A percentile compares a stretch with the other conserved stretches of the same genome.
Conservation (phyloP, 2,797 vertebrate genomes). For the Parauchenoglanis punctatus region DNA sequence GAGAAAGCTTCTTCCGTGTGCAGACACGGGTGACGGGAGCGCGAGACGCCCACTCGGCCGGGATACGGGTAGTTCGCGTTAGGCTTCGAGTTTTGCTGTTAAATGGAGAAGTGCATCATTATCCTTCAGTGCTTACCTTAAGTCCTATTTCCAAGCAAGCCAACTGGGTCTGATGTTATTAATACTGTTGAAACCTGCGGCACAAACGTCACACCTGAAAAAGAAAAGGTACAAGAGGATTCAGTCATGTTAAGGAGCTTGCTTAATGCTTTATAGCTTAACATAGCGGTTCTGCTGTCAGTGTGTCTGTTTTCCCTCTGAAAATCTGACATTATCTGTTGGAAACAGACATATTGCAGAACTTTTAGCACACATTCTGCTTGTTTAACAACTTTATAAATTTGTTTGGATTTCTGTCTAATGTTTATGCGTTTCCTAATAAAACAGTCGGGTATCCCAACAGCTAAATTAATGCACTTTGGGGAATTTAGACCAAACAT, state of each 20-base stretch:
- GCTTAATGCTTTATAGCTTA: background rate
- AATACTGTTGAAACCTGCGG: background rate
- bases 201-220: slow-evolving; percentile 6
- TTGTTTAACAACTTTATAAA: background rate
- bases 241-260: background rate
- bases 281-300: background rate
- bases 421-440: background rate
- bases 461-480: background rate
- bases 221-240: background rate
- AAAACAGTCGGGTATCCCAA: background rate
- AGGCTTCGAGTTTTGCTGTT: background rate
- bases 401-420: background rate
- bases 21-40: background rate
- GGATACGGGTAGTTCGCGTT: background rate
- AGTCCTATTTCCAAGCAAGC: background rate
- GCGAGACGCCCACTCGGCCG: background rate
- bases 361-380: background rate
- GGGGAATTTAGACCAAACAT: background rate
- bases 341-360: background rate
- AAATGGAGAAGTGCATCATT: background rate
- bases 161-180: background rate
- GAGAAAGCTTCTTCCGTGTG: background rate
- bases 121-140: slow-evolving; percentile 7
- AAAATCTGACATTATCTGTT: background rate
- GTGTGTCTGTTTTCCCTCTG: background rate